A percentile compares a stretch with the other conserved stretches of the same genome.
phyloP scores from a whole-genome alignment of 2,888 invertebrate genomes.

The Platerodrilus igneus region DNA sequence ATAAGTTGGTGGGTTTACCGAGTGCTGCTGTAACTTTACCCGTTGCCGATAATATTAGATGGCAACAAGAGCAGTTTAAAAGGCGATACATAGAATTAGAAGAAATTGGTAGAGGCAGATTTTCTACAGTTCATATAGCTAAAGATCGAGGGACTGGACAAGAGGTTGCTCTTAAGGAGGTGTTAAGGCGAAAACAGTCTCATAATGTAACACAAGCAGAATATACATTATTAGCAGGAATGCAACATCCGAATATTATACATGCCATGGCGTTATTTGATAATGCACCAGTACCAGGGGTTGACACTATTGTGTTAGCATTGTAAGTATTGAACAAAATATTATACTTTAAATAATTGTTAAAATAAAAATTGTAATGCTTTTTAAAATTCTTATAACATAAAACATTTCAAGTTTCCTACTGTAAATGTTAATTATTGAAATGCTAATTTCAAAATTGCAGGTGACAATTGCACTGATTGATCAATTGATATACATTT shows the following conservation, averaged over 20 bases:
- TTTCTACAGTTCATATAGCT: constrained; percentile 66
- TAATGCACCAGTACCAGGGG: constrained; percentile 64
- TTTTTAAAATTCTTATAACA: too few relatives aligned
- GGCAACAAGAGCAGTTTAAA: constrained; percentile 66
- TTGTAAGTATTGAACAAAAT: constrained; percentile 53
- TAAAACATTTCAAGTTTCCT: too few relatives aligned
- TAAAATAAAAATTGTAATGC: too few relatives aligned
- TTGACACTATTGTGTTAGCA: constrained; percentile 72
- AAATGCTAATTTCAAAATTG: too few relatives aligned
- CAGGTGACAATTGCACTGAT: too few relatives aligned
- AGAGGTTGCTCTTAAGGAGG: constrained; percentile 72
- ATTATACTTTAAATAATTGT: too few relatives aligned
- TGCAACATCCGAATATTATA: constrained; percentile 67
- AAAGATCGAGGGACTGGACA: constrained; percentile 71
- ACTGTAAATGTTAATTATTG: too few relatives aligned
- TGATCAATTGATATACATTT: too few relatives aligned
- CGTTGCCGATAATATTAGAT: constrained; percentile 58
- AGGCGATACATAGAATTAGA: constrained; percentile 60
- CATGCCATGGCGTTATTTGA: constrained; percentile 73
- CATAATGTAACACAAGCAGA: constrained; percentile 66
- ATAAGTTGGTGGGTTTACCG: constrained; percentile 60
- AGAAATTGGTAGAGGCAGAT: constrained; percentile 69
- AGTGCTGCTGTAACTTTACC: constrained; percentile 59
- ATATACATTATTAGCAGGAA: constrained; percentile 62
- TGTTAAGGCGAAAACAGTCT: constrained; percentile 57